phyloP scores from a whole-genome alignment of 2,888 invertebrate genomes.

The Opisthograptis luteolata region DNA sequence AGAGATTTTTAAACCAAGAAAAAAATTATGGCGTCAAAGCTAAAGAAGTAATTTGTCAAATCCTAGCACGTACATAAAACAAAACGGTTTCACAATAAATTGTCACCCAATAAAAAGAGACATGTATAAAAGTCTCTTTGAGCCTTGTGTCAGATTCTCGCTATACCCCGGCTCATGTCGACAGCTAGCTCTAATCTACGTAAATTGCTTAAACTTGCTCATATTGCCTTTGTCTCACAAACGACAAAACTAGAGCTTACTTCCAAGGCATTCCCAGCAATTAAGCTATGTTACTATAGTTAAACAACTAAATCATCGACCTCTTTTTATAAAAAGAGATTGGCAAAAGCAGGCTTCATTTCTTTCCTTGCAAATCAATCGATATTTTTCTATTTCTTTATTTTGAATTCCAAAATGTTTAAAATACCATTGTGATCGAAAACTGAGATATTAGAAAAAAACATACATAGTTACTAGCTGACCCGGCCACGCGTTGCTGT shows the following conservation, averaged over 20 bases:
- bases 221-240: constrained; percentile 36
- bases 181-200: constrained; percentile 40
- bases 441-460: too few species aligned
- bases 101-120: constrained; percentile 49
- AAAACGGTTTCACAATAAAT: constrained; percentile 44
- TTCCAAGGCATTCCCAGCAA: constrained; percentile 30
- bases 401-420: too few species aligned
- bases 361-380: too few species aligned
- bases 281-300: constrained; percentile 25
- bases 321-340: too few species aligned
- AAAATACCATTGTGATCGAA: too few species aligned
- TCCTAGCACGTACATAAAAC: constrained; percentile 7
- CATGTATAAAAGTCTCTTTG: constrained; percentile 43
- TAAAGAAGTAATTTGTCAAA: constrained; percentile 3
- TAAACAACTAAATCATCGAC: too few species aligned
- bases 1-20: too few species aligned
- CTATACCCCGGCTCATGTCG: constrained; percentile 28
- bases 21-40: too few species aligned
- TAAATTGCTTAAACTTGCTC: constrained; percentile 39
- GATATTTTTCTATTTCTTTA: too few species aligned
- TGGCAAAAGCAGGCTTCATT: too few species aligned
- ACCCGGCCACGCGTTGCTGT: too few species aligned
- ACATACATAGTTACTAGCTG: too few species aligned
- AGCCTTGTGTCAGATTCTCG: constrained; percentile 30
- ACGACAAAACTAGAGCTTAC: constrained; percentile 33